Base-by-base conservation (phyloP, 1,140 invertebrate genomes). In the Chironomus tepperi region DNA sequence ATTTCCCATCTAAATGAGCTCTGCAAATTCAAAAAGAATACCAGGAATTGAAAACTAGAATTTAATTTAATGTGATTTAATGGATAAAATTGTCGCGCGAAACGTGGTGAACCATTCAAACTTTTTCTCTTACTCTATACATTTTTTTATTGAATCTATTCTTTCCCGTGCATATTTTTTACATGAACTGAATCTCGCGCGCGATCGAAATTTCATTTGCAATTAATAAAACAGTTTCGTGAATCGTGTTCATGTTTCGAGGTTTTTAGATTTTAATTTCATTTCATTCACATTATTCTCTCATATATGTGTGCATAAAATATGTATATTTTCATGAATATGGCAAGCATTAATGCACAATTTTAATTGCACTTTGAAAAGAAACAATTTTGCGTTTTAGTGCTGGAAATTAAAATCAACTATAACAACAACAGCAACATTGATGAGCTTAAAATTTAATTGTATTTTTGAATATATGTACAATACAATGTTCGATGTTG, bases 31-130 rank as follows among this genome's bases (percentile, higher is more conserved):
- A 57, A n/a, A 12, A 57, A 12, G 47, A n/a, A n/a, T 47, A n/a
- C n/a, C 10, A 57, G 47, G n/a, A 57, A 57, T 57, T 57, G 47
- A 57, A 57, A 18, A 21, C 65, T 19, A 70, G 16, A 21, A 70
- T 21, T 70, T 70, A 70, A 70, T 70, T 70, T 15, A 70, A 19
- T 70, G 65, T 70, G 65, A 70, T 70, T 70, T 70, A 70, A 70
- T 70, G 65, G 65, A 70, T 19, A 16, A 70, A 19, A 18, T 70
- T 70, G 65, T 70, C 19, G 16, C 65, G 16, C 47, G 47, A 1
- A 57, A 57, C n/a, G 47, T 57, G 47, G n/a, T n/a, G 47, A 57
- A 57, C 47, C 12, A n/a, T 57, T 57, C 12, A 57, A 57, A 57
- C 47, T 57, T 57, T 57, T 57, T 57, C n/a, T 57, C 8, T 47